A percentile compares a stretch with the other conserved stretches of the same genome.
These are phyloP conservation scores for Galerucella calmariensis DNA, from an alignment of 2,888 invertebrate species.

Conservation along the genomic window DNA sequence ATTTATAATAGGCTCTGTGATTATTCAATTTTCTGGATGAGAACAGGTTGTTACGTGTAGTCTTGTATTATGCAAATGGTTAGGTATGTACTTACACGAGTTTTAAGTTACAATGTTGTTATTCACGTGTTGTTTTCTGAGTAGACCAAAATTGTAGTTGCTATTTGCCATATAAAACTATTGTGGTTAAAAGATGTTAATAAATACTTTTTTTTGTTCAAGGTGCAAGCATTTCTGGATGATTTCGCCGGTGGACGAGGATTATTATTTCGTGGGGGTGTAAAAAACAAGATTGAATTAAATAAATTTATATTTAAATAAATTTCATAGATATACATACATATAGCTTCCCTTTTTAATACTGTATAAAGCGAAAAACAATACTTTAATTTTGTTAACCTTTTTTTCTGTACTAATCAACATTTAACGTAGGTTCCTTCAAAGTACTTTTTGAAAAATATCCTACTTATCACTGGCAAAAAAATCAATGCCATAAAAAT, in stretches of 20 bases:
- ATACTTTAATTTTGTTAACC: constrained; percentile 19
- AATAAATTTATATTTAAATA: constrained; percentile 34
- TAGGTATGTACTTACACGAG: not conserved
- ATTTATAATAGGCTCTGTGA: not conserved
- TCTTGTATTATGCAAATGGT: too few relatives aligned
- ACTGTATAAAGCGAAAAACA: constrained; percentile 35
- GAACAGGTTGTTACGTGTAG: too few relatives aligned
- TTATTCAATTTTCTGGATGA: not conserved
- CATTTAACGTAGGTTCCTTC: not conserved
- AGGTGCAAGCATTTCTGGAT: too few relatives aligned
- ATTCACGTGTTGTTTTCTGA: too few relatives aligned
- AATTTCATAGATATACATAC: constrained; percentile 29
- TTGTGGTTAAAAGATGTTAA: too few relatives aligned
- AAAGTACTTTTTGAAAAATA: not conserved
- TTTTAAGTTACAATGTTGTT: too few relatives aligned
- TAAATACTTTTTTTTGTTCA: too few relatives aligned
- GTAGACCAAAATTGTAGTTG: too few relatives aligned
- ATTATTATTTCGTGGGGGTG: not conserved
- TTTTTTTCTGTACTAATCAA: not conserved
- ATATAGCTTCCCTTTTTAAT: constrained; percentile 35
- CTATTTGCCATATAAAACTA: too few relatives aligned
- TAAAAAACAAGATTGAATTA: constrained; percentile 19
- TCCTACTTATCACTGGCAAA: not conserved
- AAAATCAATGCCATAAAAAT: constrained; percentile 4
- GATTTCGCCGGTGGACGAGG: too few relatives aligned